phyloP scores from a whole-genome alignment of 2,888 invertebrate species.

The Noctua pronuba region DNA sequence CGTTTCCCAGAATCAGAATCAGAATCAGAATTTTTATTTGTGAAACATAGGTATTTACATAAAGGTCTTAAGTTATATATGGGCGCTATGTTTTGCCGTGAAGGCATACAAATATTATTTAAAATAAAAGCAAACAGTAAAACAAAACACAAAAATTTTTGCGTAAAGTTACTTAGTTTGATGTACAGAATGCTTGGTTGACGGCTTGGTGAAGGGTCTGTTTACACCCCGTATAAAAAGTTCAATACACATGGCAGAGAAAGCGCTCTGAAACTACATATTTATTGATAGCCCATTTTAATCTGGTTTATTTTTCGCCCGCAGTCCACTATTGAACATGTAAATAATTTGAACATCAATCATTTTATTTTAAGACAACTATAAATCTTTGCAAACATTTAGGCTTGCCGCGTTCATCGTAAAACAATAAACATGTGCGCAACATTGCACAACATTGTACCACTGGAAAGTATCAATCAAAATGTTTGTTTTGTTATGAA shows the following conservation, averaged over 20 bases:
- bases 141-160: too few relatives aligned
- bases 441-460: conserved; percentile 6
- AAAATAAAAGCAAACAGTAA: too few relatives aligned
- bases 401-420: conserved; percentile 6
- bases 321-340: conserved; percentile 41
- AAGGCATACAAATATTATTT: too few relatives aligned
- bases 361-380: conserved; percentile 63
- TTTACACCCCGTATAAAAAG: too few relatives aligned
- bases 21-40: too few relatives aligned
- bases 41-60: too few relatives aligned
- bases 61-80: too few relatives aligned
- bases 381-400: conserved; percentile 56
- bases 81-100: too few relatives aligned
- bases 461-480: conserved; percentile 6
- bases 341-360: conserved; percentile 63
- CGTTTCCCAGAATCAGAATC: too few relatives aligned
- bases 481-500: not conserved
- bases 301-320: conserved; percentile 25
- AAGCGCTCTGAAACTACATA: not conserved
- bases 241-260: not conserved
- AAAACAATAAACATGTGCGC: conserved; percentile 37
- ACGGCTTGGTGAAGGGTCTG: too few relatives aligned
- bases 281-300: not conserved
- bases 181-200: too few relatives aligned
- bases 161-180: too few relatives aligned